phyloP scores from a whole-genome alignment of 37 sponge, comb jelly and placozoan species.

The Halichondria panicea region DNA sequence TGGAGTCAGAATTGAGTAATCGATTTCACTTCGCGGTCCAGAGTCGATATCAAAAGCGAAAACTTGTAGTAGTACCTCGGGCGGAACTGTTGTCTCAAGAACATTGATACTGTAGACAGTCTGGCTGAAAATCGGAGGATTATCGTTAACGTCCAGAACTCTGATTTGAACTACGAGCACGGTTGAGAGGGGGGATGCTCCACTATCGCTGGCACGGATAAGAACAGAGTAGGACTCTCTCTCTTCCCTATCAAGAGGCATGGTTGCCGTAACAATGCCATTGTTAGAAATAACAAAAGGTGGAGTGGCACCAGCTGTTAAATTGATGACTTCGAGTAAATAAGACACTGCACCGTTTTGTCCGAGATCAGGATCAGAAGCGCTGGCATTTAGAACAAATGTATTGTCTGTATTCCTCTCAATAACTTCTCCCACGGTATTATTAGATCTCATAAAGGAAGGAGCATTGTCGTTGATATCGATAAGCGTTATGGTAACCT shows the following conservation, averaged over 20 bases:
- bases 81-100: conserved; percentile 4
- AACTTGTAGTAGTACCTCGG: not conserved
- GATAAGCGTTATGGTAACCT: conserved; percentile 13
- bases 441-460: not conserved
- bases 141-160: conserved; percentile 74
- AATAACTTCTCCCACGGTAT: not conserved
- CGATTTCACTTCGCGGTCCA: conserved; percentile 26
- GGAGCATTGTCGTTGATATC: conserved; percentile 76
- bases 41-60: conserved; percentile 45
- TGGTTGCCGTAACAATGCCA: conserved; percentile 20
- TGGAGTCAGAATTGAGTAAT: conserved; percentile 17
- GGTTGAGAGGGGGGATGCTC: conserved; percentile 10
- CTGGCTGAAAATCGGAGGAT: conserved; percentile 56
- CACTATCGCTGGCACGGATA: conserved; percentile 47
- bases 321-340: not conserved
- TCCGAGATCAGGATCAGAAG: conserved; percentile 44
- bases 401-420: conserved; percentile 2
- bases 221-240: not conserved
- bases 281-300: conserved; percentile 6
- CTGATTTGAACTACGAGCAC: not conserved
- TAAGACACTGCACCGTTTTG: conserved; percentile 13
- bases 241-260: conserved; percentile 40
- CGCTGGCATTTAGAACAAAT: not conserved
- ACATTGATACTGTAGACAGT: conserved; percentile 5
- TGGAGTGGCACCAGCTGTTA: not conserved